phyloP scores from a whole-genome alignment of 2,888 invertebrate species.

The Agelastica alni region DNA sequence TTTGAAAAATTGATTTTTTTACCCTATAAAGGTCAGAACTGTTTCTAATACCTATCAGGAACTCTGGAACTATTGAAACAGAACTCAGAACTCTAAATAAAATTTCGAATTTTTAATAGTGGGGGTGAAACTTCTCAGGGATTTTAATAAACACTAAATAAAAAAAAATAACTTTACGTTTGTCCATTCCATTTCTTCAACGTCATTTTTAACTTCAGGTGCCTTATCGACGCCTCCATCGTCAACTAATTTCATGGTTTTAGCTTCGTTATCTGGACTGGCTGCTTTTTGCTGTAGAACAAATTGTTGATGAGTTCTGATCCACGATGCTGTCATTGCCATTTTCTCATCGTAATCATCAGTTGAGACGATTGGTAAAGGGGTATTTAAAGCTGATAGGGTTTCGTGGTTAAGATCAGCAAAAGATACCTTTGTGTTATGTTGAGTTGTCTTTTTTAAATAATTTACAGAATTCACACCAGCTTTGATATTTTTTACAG shows the following conservation, averaged over 20 bases:
- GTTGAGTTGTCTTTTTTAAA: background rate
- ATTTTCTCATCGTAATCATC: slow-evolving; percentile 20
- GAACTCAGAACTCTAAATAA: no score
- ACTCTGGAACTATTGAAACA: no score
- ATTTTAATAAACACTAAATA: no score
- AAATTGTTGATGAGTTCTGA: slow-evolving; percentile 23
- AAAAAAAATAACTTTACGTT: slow-evolving; percentile 33
- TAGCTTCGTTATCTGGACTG: no score
- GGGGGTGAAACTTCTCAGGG: no score
- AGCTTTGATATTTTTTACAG: no score
- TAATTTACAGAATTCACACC: no score
- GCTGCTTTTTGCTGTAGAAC: no score
- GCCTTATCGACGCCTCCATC: background rate
- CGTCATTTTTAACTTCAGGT: slow-evolving; percentile 7
- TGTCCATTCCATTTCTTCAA: slow-evolving; percentile 39
- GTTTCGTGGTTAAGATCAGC: background rate
- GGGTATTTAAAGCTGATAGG: background rate
- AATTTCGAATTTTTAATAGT: no score
- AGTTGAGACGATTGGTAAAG: background rate
- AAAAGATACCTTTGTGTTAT: background rate
- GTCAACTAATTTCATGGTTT: background rate
- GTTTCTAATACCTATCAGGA: no score
- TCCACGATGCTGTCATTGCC: slow-evolving; percentile 30
- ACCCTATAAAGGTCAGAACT: no score
- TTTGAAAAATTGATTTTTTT: no score